phyloP scores from a whole-genome alignment of 2,888 invertebrate genomes.

The Pachymerium ferrugineum region DNA sequence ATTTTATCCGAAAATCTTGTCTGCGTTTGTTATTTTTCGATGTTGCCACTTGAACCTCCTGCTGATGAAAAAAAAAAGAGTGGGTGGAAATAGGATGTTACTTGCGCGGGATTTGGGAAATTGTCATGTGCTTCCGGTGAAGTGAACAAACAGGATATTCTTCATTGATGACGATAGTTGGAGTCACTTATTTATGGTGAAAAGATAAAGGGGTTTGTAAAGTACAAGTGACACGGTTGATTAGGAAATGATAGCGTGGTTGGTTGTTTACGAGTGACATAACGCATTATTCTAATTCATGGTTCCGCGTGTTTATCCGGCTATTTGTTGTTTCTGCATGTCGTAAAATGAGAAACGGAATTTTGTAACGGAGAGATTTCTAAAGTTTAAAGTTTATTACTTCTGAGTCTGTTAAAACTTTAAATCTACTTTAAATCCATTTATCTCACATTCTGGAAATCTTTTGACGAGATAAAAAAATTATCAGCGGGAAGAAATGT shows the following conservation, averaged over 20 bases:
- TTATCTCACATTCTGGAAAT: too few species aligned
- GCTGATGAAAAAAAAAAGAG: not conserved
- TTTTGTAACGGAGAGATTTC: too few species aligned
- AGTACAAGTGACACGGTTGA: too few species aligned
- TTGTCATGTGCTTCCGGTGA: constrained; percentile 6
- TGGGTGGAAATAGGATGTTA: not conserved
- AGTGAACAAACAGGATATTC: constrained; percentile 13
- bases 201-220: not conserved
- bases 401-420: too few species aligned
- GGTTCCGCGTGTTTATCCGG: constrained; percentile 4
- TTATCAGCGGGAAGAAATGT: too few species aligned
- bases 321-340: not conserved
- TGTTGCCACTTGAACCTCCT: not conserved
- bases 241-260: not conserved
- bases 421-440: too few species aligned
- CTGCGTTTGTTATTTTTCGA: not conserved
- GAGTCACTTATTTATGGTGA: constrained; percentile 2
- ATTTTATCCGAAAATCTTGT: not conserved
- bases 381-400: too few species aligned
- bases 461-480: too few species aligned
- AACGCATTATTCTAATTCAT: not conserved
- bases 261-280: too few species aligned
- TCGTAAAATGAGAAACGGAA: not conserved
- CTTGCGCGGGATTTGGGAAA: not conserved
- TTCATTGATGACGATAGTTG: constrained; percentile 6